Base-by-base conservation (phyloP, 2,797 vertebrate genomes). In the Dryobates pubescens region DNA sequence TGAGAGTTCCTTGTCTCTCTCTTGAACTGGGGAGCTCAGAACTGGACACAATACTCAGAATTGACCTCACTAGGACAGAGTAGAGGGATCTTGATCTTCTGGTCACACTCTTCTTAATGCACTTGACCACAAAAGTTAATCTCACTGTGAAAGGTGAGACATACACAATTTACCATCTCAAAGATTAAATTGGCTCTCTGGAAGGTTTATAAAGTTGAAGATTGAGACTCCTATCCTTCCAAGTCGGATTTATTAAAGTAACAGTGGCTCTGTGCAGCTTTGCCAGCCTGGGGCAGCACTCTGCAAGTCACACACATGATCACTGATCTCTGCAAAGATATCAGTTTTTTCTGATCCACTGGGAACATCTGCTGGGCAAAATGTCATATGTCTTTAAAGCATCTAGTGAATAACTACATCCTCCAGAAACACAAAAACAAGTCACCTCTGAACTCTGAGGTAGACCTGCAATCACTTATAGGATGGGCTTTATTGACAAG, bases 331-430 rank as follows among this genome's bases (percentile, higher is more conserved):
- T 92, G 74, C 54, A 73, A 89, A 70, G 71, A 30, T 43, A 64
- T 56, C 82, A 77, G 73, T 95, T 95, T 87, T 75, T 30, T 89
- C 82, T 76, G 70, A 83, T 79, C 92, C 71, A 67, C 67, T 1
- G 23, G 79, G 73, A 93, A 24, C 78, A 78, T 72, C 32, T 70
- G 54, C 74, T 76, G 93, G 90, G 89, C 74, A 91, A 88, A 83
- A 89, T 38, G 32, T 63, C 36, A 17, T 17, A 29, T 34, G 47
- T 68, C 89, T 92, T 82, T 47, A 88, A 76, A 89, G 63, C 23
- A 7, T 20, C 30, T 23, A 26, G 38, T 56, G 45, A 92, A 71
- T 68, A 85, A 82, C 70, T 64, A 57, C 36, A 57, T 38, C 26
- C 77, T 95, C 41, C 74, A 73, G 74, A 76, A 92, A 64, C 64